A percentile compares a stretch with the other conserved stretches of the same genome.
phyloP scores from a whole-genome alignment of 2,113 vertebrate species.

The Semicossyphus pulcher region DNA sequence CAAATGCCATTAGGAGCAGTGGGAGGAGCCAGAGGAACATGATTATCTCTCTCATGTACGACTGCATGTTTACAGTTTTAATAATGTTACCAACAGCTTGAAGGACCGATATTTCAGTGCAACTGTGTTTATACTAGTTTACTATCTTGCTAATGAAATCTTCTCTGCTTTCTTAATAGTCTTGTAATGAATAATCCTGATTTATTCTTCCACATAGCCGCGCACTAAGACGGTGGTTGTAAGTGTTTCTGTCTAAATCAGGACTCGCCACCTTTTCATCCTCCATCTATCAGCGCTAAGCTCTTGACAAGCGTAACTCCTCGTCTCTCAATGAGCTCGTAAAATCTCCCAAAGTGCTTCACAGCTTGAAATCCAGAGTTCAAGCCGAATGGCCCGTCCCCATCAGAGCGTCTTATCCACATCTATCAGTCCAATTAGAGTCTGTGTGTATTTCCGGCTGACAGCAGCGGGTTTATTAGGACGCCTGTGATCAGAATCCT shows the following conservation, averaged over 20 bases:
- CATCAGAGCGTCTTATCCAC: background rate
- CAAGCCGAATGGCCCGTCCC: background rate
- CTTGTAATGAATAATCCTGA: background rate
- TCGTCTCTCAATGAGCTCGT: background rate
- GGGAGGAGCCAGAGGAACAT: no score
- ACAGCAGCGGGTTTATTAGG: conserved; percentile 3
- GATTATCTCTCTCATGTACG: no score
- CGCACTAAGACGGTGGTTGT: background rate
- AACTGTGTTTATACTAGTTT: no score
- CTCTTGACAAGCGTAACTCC: background rate
- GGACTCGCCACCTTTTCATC: background rate
- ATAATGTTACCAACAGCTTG: no score
- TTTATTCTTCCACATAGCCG: background rate
- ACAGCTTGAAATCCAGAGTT: background rate
- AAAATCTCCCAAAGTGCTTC: background rate
- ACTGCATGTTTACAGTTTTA: no score
- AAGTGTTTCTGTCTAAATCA: background rate
- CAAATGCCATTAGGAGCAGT: no score
- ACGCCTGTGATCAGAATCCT: background rate
- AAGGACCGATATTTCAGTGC: no score
- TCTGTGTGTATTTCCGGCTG: background rate
- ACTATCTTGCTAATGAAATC: no score
- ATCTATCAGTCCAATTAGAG: conserved; percentile 26
- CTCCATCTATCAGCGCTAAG: background rate
- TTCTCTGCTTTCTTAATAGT: no score